phyloP scores from a whole-genome alignment of 2,888 invertebrate genomes.

The Caenorhabditis wallacei region DNA sequence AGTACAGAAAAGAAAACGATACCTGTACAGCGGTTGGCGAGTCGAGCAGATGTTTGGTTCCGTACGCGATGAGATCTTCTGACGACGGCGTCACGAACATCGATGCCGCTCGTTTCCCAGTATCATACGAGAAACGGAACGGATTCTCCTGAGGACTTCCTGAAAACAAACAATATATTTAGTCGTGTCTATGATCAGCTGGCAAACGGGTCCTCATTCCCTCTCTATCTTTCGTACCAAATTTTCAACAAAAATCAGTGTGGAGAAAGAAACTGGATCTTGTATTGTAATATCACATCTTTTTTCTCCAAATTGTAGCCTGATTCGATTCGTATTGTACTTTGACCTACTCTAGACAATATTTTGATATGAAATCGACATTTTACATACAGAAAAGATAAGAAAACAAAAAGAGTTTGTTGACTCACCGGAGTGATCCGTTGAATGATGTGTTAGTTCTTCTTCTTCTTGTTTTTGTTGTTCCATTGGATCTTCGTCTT shows the following conservation, averaged over 20 bases:
- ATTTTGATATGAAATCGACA: slow-evolving; percentile 20
- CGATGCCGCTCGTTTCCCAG: slow-evolving; percentile 62
- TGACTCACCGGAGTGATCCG: slow-evolving; percentile 62
- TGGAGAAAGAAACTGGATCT: slow-evolving; percentile 38
- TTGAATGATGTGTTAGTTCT: slow-evolving; percentile 55
- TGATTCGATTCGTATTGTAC: slow-evolving; percentile 23
- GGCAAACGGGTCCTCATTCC: slow-evolving; percentile 26
- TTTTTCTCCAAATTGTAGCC: slow-evolving; percentile 16
- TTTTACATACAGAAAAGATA: slow-evolving; percentile 1
- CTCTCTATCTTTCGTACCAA: slow-evolving; percentile 30
- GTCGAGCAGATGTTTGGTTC: slow-evolving; percentile 63
- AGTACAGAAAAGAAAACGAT: slow-evolving; percentile 47
- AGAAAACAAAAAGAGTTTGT: slow-evolving; percentile 14
- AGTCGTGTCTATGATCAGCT: slow-evolving; percentile 33
- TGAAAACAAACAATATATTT: slow-evolving; percentile 42
- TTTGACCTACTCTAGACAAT: slow-evolving; percentile 32
- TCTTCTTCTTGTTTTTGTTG: slow-evolving; percentile 49
- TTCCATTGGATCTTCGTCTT: slow-evolving; percentile 73
- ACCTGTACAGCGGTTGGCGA: slow-evolving; percentile 74
- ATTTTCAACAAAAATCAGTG: slow-evolving; percentile 55
- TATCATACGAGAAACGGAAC: slow-evolving; percentile 65
- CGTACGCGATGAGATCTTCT: slow-evolving; percentile 63
- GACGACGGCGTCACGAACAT: slow-evolving; percentile 67
- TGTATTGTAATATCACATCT: slow-evolving; percentile 32
- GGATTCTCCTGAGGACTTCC: slow-evolving; percentile 68